Conservation (phyloP, 1,140 invertebrate species). For the Drosophila gunungcola region DNA sequence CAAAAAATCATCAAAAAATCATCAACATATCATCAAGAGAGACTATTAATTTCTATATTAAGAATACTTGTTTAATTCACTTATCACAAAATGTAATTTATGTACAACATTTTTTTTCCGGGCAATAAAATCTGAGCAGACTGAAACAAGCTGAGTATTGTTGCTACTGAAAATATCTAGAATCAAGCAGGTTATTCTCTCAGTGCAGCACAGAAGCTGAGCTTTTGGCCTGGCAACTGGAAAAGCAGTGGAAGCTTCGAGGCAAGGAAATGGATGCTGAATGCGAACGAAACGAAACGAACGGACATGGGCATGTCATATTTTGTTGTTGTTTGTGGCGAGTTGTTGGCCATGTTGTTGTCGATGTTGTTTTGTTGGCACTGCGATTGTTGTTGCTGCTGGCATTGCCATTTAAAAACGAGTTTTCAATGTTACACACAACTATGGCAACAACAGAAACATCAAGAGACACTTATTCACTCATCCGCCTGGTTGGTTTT, state of each 20-base stretch:
- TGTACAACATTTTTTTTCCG: no score
- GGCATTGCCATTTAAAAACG: slow-evolving; percentile 74
- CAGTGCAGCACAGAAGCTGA: slow-evolving; percentile 36
- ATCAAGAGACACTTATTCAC: slow-evolving; percentile 68
- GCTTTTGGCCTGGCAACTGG: slow-evolving; percentile 12
- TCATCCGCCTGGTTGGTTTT: slow-evolving; percentile 66
- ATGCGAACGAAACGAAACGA: slow-evolving; percentile 55
- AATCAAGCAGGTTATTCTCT: not conserved
- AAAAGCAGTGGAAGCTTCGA: slow-evolving; percentile 34
- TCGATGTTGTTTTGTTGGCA: slow-evolving; percentile 22
- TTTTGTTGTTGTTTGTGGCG: slow-evolving; percentile 64
- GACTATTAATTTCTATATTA: no score
- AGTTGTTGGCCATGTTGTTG: slow-evolving; percentile 32
- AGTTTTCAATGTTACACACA: slow-evolving; percentile 74
- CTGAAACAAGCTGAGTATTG: not conserved
- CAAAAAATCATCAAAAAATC: no score
- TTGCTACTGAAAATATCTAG: no score
- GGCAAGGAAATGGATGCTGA: slow-evolving; percentile 72
- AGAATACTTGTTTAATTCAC: no score
- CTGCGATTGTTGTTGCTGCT: slow-evolving; percentile 36
- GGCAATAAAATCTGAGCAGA: no score
- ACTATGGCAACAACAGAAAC: slow-evolving; percentile 40
- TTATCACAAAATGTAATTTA: no score
- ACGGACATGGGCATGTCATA: slow-evolving; percentile 78
- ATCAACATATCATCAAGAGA: no score